These are phyloP conservation scores for Belgica antarctica DNA, from an alignment of 2,888 invertebrate genomes.

Conservation along the genomic window DNA sequence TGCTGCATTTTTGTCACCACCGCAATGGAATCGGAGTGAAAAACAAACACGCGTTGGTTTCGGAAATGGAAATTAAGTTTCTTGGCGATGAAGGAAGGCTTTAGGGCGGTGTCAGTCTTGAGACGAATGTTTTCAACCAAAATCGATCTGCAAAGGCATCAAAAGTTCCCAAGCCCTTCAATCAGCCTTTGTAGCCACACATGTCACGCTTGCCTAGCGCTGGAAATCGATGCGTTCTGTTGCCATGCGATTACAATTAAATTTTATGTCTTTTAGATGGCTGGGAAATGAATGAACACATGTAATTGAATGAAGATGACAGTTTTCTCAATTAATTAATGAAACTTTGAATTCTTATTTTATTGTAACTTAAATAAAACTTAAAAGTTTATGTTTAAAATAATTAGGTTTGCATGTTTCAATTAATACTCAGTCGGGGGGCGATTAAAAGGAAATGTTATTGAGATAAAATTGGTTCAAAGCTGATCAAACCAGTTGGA, in stretches of 20 bases:
- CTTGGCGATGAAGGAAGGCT: background rate
- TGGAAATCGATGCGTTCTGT: background rate
- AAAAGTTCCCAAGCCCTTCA: background rate
- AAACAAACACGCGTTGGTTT: background rate
- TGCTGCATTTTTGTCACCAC: background rate
- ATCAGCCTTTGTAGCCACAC: background rate
- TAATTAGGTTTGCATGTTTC: too few relatives aligned
- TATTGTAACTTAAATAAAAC: too few relatives aligned
- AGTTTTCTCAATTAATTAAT: too few relatives aligned
- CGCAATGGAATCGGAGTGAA: background rate
- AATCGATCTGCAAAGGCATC: too few relatives aligned
- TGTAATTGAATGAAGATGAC: too few relatives aligned
- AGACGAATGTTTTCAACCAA: background rate
- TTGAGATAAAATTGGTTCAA: too few relatives aligned
- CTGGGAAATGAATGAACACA: background rate
- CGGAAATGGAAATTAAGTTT: background rate
- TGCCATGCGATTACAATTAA: constrained; percentile 17
- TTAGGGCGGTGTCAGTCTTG: background rate
- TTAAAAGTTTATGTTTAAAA: too few relatives aligned
- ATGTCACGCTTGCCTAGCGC: background rate
- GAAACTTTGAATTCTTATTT: too few relatives aligned
- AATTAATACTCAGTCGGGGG: too few relatives aligned
- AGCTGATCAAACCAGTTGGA: too few relatives aligned
- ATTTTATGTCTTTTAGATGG: constrained; percentile 16
- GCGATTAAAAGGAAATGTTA: too few relatives aligned